phyloP scores from a whole-genome alignment of 1,140 invertebrate genomes.

The Drosophila tristis region DNA sequence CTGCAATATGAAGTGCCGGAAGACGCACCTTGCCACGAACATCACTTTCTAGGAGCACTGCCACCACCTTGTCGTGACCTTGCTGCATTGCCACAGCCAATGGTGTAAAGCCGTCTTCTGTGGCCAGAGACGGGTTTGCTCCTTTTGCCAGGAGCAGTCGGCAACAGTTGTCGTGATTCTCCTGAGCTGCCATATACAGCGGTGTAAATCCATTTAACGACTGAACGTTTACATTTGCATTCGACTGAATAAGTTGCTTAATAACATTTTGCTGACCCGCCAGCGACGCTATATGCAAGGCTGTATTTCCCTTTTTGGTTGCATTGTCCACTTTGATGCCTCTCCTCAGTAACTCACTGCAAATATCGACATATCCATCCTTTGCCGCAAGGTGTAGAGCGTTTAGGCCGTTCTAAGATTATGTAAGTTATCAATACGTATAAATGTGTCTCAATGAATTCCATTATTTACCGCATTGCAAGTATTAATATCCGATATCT shows the following conservation, averaged over 20 bases:
- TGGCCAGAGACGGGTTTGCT: constrained; percentile 98
- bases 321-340: constrained; percentile 97
- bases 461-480: constrained; percentile 95
- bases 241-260: constrained; percentile 93
- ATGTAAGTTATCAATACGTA: constrained; percentile 57
- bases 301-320: constrained; percentile 99
- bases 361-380: constrained; percentile 98
- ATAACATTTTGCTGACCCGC: constrained; percentile 98
- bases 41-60: constrained; percentile 97
- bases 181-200: constrained; percentile 99
- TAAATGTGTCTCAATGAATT: neutral
- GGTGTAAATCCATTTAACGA: constrained; percentile 99
- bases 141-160: constrained; percentile 96
- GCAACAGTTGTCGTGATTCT: constrained; percentile 98
- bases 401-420: constrained; percentile 96
- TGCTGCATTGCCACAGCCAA: constrained; percentile 99
- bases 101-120: constrained; percentile 99
- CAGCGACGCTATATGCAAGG: constrained; percentile 99
- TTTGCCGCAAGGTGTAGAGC: constrained; percentile 99
- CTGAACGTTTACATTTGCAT: constrained; percentile 98
- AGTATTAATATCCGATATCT: constrained; percentile 96
- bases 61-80: constrained; percentile 98
- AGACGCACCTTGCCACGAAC: constrained; percentile 95
- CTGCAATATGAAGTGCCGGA: constrained; percentile 98
- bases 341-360: constrained; percentile 94